phyloP scores from a whole-genome alignment of 2,797 vertebrate species.

The Melanotaenia maccullochi region DNA sequence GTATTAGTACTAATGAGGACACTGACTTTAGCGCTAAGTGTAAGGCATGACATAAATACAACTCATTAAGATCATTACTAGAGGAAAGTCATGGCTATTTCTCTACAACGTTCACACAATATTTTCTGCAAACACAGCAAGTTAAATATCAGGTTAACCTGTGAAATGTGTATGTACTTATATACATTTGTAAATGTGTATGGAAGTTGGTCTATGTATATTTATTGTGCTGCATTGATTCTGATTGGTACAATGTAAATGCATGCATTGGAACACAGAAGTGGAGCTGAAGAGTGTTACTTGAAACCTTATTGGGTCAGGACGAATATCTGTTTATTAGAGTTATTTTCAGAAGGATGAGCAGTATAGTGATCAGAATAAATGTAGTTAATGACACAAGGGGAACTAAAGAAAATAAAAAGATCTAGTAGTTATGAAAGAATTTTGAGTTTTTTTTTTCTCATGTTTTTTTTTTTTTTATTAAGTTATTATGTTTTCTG shows the following conservation, averaged over 20 bases:
- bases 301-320: neutral
- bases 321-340: neutral
- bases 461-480: too few relatives aligned
- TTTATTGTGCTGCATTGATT: neutral
- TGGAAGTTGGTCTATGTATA: neutral
- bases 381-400: neutral
- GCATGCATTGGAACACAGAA: neutral
- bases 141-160: conserved; percentile 1
- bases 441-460: too few relatives aligned
- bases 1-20: conserved; percentile 75
- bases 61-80: conserved; percentile 70
- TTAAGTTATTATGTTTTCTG: too few relatives aligned
- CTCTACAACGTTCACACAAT: conserved; percentile 21
- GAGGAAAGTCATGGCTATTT: conserved; percentile 26
- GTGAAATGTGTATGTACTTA: neutral
- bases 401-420: too few relatives aligned
- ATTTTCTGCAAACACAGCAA: neutral
- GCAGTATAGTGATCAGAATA: neutral
- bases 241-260: neutral
- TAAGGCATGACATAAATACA: conserved; percentile 66
- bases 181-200: neutral
- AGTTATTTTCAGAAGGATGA: neutral
- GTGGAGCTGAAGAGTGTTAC: neutral
- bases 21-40: conserved; percentile 63
- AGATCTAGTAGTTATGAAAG: too few relatives aligned